Base-by-base conservation (phyloP, 2,888 invertebrate species). In the Tetragonula carbonaria region DNA sequence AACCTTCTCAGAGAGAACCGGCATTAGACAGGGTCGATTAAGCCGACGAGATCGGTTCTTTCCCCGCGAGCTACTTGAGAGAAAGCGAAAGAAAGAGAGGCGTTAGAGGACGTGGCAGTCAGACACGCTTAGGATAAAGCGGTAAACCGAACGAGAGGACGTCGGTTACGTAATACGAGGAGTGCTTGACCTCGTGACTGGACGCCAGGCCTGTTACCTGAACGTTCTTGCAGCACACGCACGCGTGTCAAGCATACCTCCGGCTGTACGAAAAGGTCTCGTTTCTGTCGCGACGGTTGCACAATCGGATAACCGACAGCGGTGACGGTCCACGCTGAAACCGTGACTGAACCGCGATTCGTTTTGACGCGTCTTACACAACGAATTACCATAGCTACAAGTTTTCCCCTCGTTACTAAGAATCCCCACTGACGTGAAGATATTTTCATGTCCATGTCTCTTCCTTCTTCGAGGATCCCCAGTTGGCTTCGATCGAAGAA, bases 151-250 rank as follows among this genome's bases (percentile, higher is more conserved):
- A 55, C 38, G 67, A 66, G 65, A 74, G 70, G 73, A 79, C 59
- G 62, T n/a, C 62, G 55, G 67, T 88, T 88, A 74, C 75, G 50
- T 83, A 88, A 88, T 57, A 62, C 55, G 33, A 78, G 88, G 88
- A 86, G 86, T 86, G 73, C 53, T 66, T 74, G 88, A 83, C 86
- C 86, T 74, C 78, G 50, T 68, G 82, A 82, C 74, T 88, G 86
- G 88, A 81, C 78, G 70, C 72, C 70, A 67, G 2, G 65, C 65
- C 38, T 66, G 33, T 66, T 66, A 38, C 21, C 63, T 51, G 62
- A 21, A 67, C 71, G 73, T 80, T 78, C 67, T 78, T 65, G 76
- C 71, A 65, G 74, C 55, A 66, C 74, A 66, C 74, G 62, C 18
- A 55, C 18, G 33, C 63, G 63, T 63, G 63, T 33, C 16, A 13